These are phyloP conservation scores for Otolemur garnettii DNA, from an alignment of 2,113 vertebrate species.

Conservation along the genomic window DNA sequence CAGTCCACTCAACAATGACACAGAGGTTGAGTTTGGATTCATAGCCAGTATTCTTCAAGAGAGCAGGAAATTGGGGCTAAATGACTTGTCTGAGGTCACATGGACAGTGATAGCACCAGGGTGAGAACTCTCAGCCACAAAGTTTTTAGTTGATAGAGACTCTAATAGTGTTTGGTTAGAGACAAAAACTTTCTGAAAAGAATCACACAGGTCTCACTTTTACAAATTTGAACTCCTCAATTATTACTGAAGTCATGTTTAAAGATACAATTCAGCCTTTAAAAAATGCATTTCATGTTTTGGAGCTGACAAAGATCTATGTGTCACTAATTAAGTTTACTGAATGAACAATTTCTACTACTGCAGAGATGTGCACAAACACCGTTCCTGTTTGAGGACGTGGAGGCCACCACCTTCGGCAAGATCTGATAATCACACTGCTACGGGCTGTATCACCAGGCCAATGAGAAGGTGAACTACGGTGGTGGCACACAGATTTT, in stretches of 20 bases:
- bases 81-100: constrained; percentile 59
- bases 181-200: constrained; percentile 4
- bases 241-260: neutral
- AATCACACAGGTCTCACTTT: neutral
- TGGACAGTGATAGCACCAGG: neutral
- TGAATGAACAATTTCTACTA: neutral
- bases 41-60: neutral
- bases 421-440: too few species aligned
- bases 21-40: neutral
- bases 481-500: neutral
- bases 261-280: neutral
- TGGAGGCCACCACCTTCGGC: neutral
- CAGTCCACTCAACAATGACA: constrained; percentile 24
- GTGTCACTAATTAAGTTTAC: neutral
- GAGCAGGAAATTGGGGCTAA: constrained; percentile 4
- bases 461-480: neutral
- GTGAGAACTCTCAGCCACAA: constrained; percentile 9
- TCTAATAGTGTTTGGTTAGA: neutral
- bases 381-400: neutral
- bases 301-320: neutral
- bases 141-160: constrained; percentile 35
- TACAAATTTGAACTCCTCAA: neutral
- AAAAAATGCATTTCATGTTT: neutral
- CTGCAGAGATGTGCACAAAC: neutral
- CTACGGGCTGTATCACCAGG: neutral